Evolutionary conservation across 2,113 vertebrate genomes (phyloP).

Genomic region (Isurus oxyrinchus): DNA sequence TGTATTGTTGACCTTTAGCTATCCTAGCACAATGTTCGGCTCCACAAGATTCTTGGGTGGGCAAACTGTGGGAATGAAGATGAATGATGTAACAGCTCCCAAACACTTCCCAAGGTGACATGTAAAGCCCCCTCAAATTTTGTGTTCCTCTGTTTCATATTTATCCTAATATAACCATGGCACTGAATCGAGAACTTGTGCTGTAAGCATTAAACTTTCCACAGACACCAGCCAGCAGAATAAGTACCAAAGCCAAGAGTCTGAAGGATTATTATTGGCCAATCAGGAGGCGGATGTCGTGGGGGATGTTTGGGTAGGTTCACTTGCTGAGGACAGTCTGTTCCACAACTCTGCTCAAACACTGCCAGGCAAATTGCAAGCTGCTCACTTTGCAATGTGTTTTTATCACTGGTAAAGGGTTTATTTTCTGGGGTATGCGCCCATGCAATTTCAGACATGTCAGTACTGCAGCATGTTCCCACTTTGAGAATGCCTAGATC

Average conservation of each 20-base stretch:
- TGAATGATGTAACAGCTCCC: not conserved
- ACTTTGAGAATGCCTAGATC: not conserved
- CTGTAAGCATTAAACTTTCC: conserved; percentile 17
- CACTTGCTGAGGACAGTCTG: not conserved
- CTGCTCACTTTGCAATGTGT: not conserved
- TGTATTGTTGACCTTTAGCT: not conserved
- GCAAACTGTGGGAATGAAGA: not conserved
- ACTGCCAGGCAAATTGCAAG: not conserved
- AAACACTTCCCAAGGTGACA: not conserved
- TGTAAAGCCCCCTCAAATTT: not conserved
- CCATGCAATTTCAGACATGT: not conserved
- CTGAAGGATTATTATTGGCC: not conserved
- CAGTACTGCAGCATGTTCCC: not conserved
- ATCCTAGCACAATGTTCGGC: not conserved
- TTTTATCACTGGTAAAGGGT: not conserved
- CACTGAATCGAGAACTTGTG: not conserved
- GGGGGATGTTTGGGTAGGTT: not conserved
- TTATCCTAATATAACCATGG: conserved; percentile 9
- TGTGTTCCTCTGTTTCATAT: not conserved
- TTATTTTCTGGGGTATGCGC: not conserved
- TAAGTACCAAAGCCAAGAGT: not conserved
- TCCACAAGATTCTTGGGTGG: not conserved
- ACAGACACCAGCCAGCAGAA: not conserved
- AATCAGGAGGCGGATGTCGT: not conserved
- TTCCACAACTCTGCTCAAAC: not conserved